Evolutionary conservation across 2,113 vertebrate species (phyloP).

Genomic region (Calypte anna): DNA sequence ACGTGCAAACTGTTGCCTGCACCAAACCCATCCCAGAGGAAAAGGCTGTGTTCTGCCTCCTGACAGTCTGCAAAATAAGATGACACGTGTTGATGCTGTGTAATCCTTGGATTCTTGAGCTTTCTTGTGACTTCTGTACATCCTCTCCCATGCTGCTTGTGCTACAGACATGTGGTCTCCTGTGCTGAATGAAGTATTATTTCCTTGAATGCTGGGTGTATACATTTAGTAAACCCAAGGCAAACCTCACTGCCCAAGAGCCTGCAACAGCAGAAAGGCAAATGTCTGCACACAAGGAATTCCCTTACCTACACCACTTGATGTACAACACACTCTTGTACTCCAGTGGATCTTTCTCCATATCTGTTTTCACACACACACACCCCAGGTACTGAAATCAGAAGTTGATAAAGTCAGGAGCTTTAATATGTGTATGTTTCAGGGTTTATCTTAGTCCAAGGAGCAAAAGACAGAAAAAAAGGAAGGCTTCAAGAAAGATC

Average conservation of each 20-base stretch:
- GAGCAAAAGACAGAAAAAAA: neutral
- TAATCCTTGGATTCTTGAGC: neutral
- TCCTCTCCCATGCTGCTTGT: neutral
- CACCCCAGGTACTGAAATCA: neutral
- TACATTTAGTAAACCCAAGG: neutral
- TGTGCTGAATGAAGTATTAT: neutral
- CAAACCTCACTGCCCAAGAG: neutral
- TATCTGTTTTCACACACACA: neutral
- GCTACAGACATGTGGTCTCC: neutral
- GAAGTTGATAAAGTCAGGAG: neutral
- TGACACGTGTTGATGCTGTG: neutral
- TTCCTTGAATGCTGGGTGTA: neutral
- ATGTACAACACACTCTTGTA: neutral
- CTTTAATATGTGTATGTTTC: neutral
- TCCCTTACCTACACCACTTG: neutral
- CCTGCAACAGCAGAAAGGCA: neutral
- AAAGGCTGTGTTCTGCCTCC: neutral
- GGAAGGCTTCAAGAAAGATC: neutral
- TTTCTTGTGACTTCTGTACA: neutral
- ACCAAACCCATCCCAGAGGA: neutral
- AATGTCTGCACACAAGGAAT: neutral
- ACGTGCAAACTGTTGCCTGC: rapidly evolving
- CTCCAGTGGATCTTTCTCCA: neutral
- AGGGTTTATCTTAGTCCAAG: neutral
- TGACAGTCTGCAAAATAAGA: neutral